These are phyloP conservation scores for Trematomus loennbergii DNA, from an alignment of 2,113 vertebrate genomes.

Conservation along the genomic window DNA sequence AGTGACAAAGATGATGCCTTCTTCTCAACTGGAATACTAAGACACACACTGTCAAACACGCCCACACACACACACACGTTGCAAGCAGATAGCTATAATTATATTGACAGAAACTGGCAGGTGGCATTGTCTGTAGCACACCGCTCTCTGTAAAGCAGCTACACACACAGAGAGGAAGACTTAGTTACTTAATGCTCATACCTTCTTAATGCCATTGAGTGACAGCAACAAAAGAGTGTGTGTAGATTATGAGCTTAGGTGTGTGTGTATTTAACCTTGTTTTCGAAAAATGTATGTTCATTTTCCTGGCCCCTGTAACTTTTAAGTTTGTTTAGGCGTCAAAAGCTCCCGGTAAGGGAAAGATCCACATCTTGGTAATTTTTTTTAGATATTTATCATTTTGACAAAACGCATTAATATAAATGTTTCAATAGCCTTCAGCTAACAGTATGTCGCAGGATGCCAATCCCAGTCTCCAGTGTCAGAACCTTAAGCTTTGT, in stretches of 20 bases:
- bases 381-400: background rate
- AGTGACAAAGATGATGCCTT: constrained; percentile 79
- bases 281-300: background rate
- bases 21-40: constrained; percentile 72
- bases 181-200: constrained; percentile 22
- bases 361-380: background rate
- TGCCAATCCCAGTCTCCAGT: background rate
- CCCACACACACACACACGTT: constrained; percentile 29
- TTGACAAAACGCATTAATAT: background rate
- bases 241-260: constrained; percentile 2
- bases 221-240: constrained; percentile 32
- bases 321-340: background rate
- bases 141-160: constrained; percentile 52
- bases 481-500: background rate
- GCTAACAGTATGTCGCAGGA: background rate
- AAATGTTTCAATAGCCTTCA: background rate
- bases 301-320: background rate
- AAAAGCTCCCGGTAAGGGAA: background rate
- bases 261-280: background rate
- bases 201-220: constrained; percentile 10
- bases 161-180: constrained; percentile 23
- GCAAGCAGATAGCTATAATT: constrained; percentile 78
- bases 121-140: constrained; percentile 72
- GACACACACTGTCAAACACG: constrained; percentile 38
- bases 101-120: constrained; percentile 81